Percentiles rank a stretch among this genome's conserved stretches.
Evolutionary conservation across 2,888 invertebrate genomes (phyloP).

Genomic region (Crocallis elinguaria): DNA sequence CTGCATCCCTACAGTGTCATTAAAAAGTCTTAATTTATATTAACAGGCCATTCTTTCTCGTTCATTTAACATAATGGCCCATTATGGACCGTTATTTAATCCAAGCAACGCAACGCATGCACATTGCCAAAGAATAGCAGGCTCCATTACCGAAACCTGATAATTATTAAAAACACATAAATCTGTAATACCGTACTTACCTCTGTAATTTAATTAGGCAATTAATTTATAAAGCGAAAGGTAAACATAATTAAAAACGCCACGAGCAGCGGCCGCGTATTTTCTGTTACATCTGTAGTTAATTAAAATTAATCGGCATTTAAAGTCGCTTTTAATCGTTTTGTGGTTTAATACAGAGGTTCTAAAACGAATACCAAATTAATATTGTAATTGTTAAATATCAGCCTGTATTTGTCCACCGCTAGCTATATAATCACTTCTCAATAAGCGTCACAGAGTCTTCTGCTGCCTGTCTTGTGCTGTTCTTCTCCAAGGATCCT

Average conservation of each 20-base stretch:
- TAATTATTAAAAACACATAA: conserved; percentile 23
- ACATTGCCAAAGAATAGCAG: neutral
- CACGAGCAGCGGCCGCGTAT: conserved; percentile 36
- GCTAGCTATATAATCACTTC: too few species aligned
- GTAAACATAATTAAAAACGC: conserved; percentile 65
- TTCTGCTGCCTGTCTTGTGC: too few species aligned
- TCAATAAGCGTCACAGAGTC: too few species aligned
- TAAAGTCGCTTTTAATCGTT: conserved; percentile 45
- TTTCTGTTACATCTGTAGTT: conserved; percentile 31
- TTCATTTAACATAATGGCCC: neutral
- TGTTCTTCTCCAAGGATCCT: too few species aligned
- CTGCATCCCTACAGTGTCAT: neutral
- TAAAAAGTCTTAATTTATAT: neutral
- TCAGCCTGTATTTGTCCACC: too few species aligned
- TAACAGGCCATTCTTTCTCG: neutral
- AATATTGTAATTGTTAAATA: too few species aligned
- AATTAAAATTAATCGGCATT: conserved; percentile 53
- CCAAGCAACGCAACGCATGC: conserved; percentile 6
- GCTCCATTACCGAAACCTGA: neutral
- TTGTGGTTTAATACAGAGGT: conserved; percentile 13
- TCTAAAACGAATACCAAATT: conserved; percentile 1
- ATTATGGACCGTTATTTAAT: conserved; percentile 19
- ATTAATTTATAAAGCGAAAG: conserved; percentile 52
- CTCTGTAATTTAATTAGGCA: conserved; percentile 52
- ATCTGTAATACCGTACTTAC: conserved; percentile 33